Evolutionary conservation across 2,888 invertebrate species (phyloP).

Genomic region (Hipparchia sbordonii): DNA sequence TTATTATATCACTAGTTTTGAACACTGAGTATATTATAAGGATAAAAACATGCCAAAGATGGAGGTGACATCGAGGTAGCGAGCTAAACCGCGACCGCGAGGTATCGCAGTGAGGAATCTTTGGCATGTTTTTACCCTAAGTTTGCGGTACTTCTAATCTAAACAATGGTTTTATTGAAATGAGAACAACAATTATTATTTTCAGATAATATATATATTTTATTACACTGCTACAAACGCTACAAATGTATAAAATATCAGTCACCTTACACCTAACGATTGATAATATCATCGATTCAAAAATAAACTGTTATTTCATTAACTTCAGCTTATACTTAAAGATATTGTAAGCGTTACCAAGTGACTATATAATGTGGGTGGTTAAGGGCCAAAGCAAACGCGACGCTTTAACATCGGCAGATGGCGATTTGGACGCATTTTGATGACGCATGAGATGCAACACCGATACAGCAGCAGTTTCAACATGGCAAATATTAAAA

Average conservation of each 20-base stretch:
- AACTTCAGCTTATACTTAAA: neutral
- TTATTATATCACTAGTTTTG: too few species aligned
- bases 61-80: too few species aligned
- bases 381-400: neutral
- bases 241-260: conserved; percentile 78
- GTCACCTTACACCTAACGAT: conserved; percentile 55
- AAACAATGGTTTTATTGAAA: neutral
- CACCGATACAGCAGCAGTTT: neutral
- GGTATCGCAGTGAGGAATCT: too few species aligned
- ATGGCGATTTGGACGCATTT: neutral
- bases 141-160: too few species aligned
- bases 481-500: neutral
- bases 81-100: too few species aligned
- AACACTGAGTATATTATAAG: too few species aligned
- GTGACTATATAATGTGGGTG: neutral
- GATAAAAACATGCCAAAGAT: too few species aligned
- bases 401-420: neutral
- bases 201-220: conserved; percentile 33
- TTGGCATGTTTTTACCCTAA: too few species aligned
- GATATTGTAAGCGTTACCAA: neutral
- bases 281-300: conserved; percentile 42
- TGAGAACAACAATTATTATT: neutral
- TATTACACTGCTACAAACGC: conserved; percentile 60
- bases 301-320: conserved; percentile 7
- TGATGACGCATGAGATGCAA: too few species aligned